Evolutionary conservation across 2,888 invertebrate species (phyloP).

Genomic region (Lasioglossum marginatum): DNA sequence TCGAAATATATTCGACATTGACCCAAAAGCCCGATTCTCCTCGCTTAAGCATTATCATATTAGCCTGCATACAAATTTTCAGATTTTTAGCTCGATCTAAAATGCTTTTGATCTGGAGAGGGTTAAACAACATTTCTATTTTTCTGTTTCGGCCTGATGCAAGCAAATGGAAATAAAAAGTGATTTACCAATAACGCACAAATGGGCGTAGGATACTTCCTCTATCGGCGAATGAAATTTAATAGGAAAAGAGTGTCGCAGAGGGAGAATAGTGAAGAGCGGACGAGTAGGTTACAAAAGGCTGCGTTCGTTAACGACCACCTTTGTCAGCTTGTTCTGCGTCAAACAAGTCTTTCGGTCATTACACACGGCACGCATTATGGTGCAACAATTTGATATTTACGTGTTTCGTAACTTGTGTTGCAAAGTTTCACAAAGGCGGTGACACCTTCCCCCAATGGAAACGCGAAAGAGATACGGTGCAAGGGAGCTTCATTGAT

Average conservation of each 20-base stretch:
- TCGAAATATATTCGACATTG: too few species aligned
- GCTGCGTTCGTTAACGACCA: conserved; percentile 10
- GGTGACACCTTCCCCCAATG: not conserved
- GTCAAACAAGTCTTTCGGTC: not conserved
- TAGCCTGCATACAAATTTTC: too few species aligned
- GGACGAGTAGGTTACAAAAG: not conserved
- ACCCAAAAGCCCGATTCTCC: too few species aligned
- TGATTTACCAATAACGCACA: not conserved
- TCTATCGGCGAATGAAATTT: not conserved
- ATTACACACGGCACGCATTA: conserved; percentile 12
- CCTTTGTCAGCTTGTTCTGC: not conserved
- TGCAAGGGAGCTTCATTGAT: not conserved
- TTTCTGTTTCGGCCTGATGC: not conserved
- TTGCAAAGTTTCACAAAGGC: not conserved
- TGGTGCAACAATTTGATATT: not conserved
- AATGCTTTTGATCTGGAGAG: too few species aligned
- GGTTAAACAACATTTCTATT: not conserved
- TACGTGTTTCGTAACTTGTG: not conserved
- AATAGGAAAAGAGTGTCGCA: not conserved
- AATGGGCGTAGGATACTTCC: not conserved
- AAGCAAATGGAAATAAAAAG: not conserved
- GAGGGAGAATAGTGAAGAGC: not conserved
- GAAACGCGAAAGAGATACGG: not conserved
- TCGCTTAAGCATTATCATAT: too few species aligned
- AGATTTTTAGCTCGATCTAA: too few species aligned